Evolutionary conservation across 2,888 invertebrate genomes (phyloP), one percentile per base, ranked within the genome.

Genomic region (Actias luna): DNA sequence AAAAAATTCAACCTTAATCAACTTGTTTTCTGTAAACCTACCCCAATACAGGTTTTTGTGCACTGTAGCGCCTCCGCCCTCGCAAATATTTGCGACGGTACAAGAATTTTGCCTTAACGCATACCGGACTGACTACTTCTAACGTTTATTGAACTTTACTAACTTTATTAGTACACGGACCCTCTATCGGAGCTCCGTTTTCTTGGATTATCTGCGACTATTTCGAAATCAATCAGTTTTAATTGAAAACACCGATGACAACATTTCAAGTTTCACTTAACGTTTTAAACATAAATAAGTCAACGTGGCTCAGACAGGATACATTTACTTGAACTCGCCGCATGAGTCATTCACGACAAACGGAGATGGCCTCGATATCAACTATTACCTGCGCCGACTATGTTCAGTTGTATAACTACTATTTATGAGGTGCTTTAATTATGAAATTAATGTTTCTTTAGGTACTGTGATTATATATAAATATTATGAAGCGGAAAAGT

Each of bases 91-190:
- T 80, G 78, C 74, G 68, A 75, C 73, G 74, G 69, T 77, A 88
- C 88, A 88, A 75, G 86, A 79, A 75, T 85, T 85, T 86, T 78
- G 84, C 88, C 88, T 89, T 89, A 87, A 80, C 83, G 79, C 80
- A 78, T 76, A 82, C 81, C 69, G 74, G 74, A 70, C 72, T 74
- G 76, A 71, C 76, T 72, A 71, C 75, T 75, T 67, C 67, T 68
- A 66, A 71, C 76, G 80, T 79, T 78, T 80, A 82, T 83, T 80
- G 77, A 78, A 79, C 78, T 83, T 69, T 65, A 73, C 71, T 63
- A 65, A 69, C 69, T 63, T 65, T 68, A 69, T 70, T 65, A 55
- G 29, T 52, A n/a, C 31, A 39, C 57, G 67, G 69, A 22, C 12
- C 29, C 68, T 65, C 65, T 64, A 50, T 50, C 10, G 46, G 62